phyloP scores from a whole-genome alignment of 2,888 invertebrate genomes.

The Plutella xylostella region DNA sequence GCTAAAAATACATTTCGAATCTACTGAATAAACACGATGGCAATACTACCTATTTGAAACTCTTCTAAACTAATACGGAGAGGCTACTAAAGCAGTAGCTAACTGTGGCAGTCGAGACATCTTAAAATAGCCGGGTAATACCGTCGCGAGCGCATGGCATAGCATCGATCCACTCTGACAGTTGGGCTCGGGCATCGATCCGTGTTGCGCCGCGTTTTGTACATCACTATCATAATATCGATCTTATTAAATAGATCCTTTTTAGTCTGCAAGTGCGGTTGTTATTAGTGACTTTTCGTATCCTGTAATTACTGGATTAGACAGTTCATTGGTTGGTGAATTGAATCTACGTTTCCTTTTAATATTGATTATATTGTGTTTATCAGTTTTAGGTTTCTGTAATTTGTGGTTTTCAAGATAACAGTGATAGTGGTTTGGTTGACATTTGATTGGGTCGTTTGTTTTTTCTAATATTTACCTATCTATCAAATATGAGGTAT shows the following conservation, averaged over 20 bases:
- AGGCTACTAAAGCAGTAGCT: neutral
- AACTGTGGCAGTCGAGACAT: constrained; percentile 12
- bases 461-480: too few relatives aligned
- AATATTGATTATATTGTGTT: too few relatives aligned
- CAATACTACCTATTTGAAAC: constrained; percentile 22
- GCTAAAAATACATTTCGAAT: constrained; percentile 60
- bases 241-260: constrained; percentile 40
- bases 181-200: constrained; percentile 58
- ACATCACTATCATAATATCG: constrained; percentile 26
- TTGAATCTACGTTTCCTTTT: too few relatives aligned
- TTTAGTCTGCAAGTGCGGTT: constrained; percentile 30
- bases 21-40: constrained; percentile 52
- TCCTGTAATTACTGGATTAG: too few relatives aligned
- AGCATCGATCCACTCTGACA: constrained; percentile 50
- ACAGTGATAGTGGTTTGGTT: constrained; percentile 49
- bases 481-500: too few relatives aligned
- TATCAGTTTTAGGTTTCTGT: neutral
- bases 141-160: constrained; percentile 52
- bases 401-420: constrained; percentile 37
- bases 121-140: constrained; percentile 34
- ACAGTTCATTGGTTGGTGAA: too few relatives aligned
- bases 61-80: neutral
- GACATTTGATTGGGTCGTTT: too few relatives aligned
- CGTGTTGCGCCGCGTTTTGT: constrained; percentile 25
- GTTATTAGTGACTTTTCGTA: neutral